Percentiles rank a stretch among this genome's conserved stretches.
These are phyloP conservation scores for Megaleporinus macrocephalus DNA, from an alignment of 2,113 vertebrate genomes.

Conservation along the genomic window DNA sequence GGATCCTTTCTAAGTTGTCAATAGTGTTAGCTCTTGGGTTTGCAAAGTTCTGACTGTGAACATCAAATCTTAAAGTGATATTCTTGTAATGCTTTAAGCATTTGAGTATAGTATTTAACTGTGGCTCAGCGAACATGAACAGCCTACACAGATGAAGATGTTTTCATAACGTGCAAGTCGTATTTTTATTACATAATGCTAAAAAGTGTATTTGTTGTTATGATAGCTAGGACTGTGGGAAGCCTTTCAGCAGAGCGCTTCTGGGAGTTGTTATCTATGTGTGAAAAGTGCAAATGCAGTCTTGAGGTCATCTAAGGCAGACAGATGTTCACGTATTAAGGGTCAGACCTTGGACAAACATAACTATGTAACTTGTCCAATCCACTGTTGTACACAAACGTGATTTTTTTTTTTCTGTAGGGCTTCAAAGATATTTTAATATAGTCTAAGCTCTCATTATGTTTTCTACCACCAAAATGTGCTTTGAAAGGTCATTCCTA, in stretches of 20 bases:
- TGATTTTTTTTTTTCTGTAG: conserved; percentile 41
- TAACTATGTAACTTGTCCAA: conserved; percentile 24
- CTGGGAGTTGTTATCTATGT: neutral
- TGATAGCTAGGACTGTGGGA: neutral
- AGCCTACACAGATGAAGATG: conserved; percentile 15
- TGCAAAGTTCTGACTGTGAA: conserved; percentile 42
- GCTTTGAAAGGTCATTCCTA: conserved; percentile 58
- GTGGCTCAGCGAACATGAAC: conserved; percentile 4
- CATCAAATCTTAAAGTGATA: conserved; percentile 11
- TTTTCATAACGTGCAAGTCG: conserved; percentile 16
- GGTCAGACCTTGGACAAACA: conserved; percentile 10
- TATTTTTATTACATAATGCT: conserved; percentile 27
- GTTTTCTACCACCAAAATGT: conserved; percentile 57
- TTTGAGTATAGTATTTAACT: conserved; percentile 27
- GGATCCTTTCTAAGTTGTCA: conserved; percentile 16
- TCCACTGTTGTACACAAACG: conserved; percentile 36
- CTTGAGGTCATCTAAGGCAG: neutral
- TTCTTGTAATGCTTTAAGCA: conserved; percentile 25
- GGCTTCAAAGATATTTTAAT: conserved; percentile 40
- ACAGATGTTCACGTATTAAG: neutral
- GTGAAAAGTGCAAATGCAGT: neutral
- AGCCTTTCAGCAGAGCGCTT: neutral
- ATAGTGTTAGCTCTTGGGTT: conserved; percentile 15
- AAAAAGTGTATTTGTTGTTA: neutral
- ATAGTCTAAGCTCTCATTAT: conserved; percentile 44